Conservation (phyloP, 2,797 vertebrate species). For the Erpetoichthys calabaricus region DNA sequence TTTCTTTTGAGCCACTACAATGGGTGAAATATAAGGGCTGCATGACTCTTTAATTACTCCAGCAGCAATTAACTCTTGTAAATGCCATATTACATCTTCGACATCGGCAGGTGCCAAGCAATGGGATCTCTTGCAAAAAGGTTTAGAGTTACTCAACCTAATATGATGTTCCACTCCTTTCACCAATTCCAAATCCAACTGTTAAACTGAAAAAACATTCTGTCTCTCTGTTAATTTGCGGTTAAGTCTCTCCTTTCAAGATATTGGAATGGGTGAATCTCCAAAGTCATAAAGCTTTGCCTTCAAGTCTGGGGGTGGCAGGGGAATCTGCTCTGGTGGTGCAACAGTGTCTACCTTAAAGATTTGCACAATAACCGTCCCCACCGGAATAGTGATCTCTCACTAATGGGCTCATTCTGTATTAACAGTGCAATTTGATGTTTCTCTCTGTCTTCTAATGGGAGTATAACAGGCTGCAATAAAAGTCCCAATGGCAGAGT, state of each 20-base stretch:
- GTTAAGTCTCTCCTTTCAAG: slow-evolving; percentile 4
- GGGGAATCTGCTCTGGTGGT: background rate
- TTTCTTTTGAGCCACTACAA: slow-evolving; percentile 1
- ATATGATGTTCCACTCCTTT: slow-evolving; percentile 8
- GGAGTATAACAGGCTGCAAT: background rate
- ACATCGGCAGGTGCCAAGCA: background rate
- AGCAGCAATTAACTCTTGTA: background rate
- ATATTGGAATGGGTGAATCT: slow-evolving; percentile 2
- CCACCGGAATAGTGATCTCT: background rate
- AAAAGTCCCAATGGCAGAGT: too few species aligned
- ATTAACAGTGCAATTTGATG: background rate
- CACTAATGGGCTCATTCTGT: slow-evolving; percentile 2
- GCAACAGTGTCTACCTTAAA: background rate
- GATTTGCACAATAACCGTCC: background rate
- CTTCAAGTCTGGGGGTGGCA: background rate
- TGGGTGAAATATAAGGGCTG: background rate
- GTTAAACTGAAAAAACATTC: slow-evolving; percentile 1
- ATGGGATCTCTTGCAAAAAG: background rate
- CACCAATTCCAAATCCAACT: slow-evolving; percentile 10
- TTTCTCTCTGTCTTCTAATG: background rate
- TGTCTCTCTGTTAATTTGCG: slow-evolving; percentile 1
- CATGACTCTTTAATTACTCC: slow-evolving; percentile 3
- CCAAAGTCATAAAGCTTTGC: slow-evolving; percentile 6
- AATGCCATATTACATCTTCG: background rate
- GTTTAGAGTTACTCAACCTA: background rate